Conservation (phyloP, 2,797 vertebrate species). For the Cottoperca gobio region DNA sequence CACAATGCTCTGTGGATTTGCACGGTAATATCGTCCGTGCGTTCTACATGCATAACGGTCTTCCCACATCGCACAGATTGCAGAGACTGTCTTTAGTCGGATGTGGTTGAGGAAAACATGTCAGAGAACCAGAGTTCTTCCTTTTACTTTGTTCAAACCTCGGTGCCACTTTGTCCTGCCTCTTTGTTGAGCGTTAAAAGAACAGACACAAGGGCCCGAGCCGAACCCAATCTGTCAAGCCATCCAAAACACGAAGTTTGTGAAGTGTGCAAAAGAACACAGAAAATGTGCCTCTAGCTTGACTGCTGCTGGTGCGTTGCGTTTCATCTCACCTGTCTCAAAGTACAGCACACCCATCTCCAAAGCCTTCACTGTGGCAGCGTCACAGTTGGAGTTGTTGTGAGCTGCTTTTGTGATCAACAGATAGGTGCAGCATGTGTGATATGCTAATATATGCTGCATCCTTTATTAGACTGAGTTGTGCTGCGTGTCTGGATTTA, state of each 20-base stretch:
- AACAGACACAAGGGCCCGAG: conserved; percentile 59
- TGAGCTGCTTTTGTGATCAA: conserved; percentile 68
- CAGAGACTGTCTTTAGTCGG: conserved; percentile 49
- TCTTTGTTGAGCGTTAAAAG: conserved; percentile 71
- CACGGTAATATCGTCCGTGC: conserved; percentile 28
- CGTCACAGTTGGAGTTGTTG: conserved; percentile 68
- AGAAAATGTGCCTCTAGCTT: conserved; percentile 60
- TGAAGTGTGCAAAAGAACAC: conserved; percentile 67
- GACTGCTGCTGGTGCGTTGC: conserved; percentile 54
- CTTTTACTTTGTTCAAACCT: conserved; percentile 59
- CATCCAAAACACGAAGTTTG: conserved; percentile 65
- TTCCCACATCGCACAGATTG: conserved; percentile 42
- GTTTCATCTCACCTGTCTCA: conserved; percentile 78
- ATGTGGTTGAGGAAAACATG: conserved; percentile 57
- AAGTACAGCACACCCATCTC: conserved; percentile 62
- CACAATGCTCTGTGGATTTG: conserved; percentile 22
- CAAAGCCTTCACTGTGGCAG: conserved; percentile 61
- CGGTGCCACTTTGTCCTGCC: conserved; percentile 58
- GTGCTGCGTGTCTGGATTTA: conserved; percentile 49
- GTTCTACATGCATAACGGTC: conserved; percentile 29
- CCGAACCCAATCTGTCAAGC: conserved; percentile 84
- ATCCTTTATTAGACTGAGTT: conserved; percentile 68
- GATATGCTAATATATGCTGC: conserved; percentile 74
- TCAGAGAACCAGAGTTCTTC: conserved; percentile 42
- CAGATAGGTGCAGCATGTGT: conserved; percentile 72